A percentile compares a stretch with the other conserved stretches of the same genome.
Conservation (phyloP, 1,140 invertebrate genomes). For the Solenopsis fugax region DNA sequence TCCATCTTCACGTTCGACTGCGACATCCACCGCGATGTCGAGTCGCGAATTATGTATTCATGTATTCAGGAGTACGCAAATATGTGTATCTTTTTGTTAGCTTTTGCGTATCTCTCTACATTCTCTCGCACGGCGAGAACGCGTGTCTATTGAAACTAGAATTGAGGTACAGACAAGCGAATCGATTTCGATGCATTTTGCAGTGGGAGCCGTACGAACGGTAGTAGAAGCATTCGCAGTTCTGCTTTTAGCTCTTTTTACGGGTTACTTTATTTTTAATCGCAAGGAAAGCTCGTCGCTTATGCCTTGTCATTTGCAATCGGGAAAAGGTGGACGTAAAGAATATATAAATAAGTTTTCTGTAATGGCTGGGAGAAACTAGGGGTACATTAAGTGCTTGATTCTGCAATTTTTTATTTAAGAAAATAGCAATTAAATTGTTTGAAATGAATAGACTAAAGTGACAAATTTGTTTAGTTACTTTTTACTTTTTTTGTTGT, state of each 20-base stretch:
- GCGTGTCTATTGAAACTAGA: slow-evolving; percentile 1
- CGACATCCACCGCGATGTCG: background rate
- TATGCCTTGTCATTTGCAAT: background rate
- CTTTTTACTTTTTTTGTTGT: background rate
- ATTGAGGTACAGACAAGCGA: background rate
- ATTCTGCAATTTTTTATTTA: background rate
- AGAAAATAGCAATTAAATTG: background rate
- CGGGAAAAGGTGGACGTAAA: background rate
- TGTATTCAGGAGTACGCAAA: background rate
- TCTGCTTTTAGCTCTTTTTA: background rate
- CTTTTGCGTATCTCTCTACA: background rate
- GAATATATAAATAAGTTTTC: background rate
- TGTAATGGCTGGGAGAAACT: background rate
- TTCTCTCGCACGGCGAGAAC: background rate
- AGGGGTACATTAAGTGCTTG: background rate
- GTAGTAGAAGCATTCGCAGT: background rate
- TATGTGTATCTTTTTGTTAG: background rate
- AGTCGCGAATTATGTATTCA: slow-evolving; percentile 4
- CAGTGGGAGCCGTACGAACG: background rate
- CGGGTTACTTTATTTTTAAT: slow-evolving; percentile 6
- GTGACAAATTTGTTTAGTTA: background rate
- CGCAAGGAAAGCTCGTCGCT: background rate
- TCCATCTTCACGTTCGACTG: background rate
- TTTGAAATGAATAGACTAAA: background rate
- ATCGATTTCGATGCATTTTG: slow-evolving; percentile 25